These are phyloP conservation scores for Dugesia japonica DNA, from an alignment of 2,888 invertebrate genomes.

Conservation along the genomic window DNA sequence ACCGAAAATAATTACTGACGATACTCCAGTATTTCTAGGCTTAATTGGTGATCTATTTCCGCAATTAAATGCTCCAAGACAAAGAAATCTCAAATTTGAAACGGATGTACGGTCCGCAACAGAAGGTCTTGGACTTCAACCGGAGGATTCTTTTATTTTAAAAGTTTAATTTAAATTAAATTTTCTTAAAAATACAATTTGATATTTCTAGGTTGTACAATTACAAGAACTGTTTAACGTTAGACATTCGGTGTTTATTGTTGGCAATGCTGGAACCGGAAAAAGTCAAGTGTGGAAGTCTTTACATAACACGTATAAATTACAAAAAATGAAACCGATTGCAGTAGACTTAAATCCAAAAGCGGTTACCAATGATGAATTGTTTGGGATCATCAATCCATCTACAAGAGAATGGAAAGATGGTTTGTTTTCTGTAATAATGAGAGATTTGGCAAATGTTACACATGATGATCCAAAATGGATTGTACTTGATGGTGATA, in stretches of 20 bases:
- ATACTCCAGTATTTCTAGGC: constrained; percentile 31
- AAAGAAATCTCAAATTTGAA: constrained; percentile 32
- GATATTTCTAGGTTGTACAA: constrained; percentile 35
- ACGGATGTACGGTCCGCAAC: constrained; percentile 29
- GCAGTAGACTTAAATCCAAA: constrained; percentile 34
- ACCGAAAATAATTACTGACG: constrained; percentile 32
- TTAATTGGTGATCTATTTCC: constrained; percentile 34
- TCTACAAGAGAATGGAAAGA: constrained; percentile 34
- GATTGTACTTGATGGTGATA: constrained; percentile 87
- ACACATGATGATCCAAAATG: constrained; percentile 66
- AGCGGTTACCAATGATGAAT: constrained; percentile 35
- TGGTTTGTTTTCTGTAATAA: constrained; percentile 50
- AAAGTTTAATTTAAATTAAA: no score
- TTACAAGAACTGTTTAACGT: constrained; percentile 34
- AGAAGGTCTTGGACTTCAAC: constrained; percentile 30
- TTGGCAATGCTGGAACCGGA: constrained; percentile 34
- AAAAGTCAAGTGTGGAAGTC: constrained; percentile 35
- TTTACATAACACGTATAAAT: constrained; percentile 33
- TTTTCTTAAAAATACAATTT: no score
- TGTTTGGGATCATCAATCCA: constrained; percentile 35
- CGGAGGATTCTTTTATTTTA: constrained; percentile 33
- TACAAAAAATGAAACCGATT: constrained; percentile 28
- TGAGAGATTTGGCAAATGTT: constrained; percentile 84
- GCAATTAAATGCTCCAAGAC: constrained; percentile 26
- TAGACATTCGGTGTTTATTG: constrained; percentile 34